Evolutionary conservation across 2,113 vertebrate genomes (phyloP).

Genomic region (Ctenomys sociabilis): DNA sequence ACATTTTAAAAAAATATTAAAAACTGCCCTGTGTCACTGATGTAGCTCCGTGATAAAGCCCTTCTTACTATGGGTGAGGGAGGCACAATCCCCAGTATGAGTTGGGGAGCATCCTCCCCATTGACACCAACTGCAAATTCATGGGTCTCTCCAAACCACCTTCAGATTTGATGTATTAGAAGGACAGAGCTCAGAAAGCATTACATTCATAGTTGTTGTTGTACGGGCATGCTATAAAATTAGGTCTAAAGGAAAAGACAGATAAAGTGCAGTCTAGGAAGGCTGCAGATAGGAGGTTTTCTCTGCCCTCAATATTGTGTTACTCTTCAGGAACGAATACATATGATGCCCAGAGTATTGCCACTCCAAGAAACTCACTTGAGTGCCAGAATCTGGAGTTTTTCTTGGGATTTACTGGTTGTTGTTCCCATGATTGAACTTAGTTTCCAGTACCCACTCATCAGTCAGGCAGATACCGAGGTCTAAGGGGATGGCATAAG

Average conservation of each 20-base stretch:
- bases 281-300: background rate
- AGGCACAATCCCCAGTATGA: background rate
- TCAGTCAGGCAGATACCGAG: background rate
- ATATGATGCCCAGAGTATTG: background rate
- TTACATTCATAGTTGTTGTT: background rate
- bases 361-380: background rate
- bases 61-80: background rate
- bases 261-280: background rate
- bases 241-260: slow-evolving; percentile 36
- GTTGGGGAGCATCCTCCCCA: background rate
- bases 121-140: background rate
- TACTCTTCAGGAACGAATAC: background rate
- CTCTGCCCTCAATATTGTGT: background rate
- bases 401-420: background rate
- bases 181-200: slow-evolving; percentile 25
- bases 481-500: background rate
- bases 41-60: background rate
- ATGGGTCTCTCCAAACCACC: background rate
- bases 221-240: background rate
- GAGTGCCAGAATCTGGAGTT: background rate
- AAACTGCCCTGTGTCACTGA: background rate
- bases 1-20: background rate
- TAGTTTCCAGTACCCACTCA: background rate
- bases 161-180: background rate
- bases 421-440: background rate